Base-by-base conservation (phyloP, 2,888 invertebrate species). In the Apamea crenata region DNA sequence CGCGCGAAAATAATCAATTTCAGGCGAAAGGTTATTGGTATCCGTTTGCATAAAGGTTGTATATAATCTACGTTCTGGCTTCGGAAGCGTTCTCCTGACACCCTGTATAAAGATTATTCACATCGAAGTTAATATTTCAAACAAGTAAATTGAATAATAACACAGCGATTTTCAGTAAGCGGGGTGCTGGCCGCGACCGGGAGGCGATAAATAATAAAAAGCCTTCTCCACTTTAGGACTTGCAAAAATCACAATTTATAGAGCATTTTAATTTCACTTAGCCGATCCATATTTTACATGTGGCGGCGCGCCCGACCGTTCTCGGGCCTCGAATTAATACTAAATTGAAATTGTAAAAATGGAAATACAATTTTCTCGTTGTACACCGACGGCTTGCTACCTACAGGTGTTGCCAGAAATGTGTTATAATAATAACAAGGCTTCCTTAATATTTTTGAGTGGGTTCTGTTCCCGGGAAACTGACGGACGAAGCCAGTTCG, bases 171-270 rank as follows among this genome's bases (percentile, higher is more conserved):
- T 95, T 93, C 95, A 94, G 95, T 94, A 95, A 96, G 95, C 96
- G 94, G 92, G 82, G 92, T 94, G 94, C 93, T 94, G 95, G 94
- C 94, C 95, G 93, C 94, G 93, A 91, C 93, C 93, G 94, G 94
- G 92, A 90, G 91, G 94, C 95, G 94, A 96, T 97, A 96, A 97
- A 97, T 97, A 96, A 96, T 96, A 96, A 96, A 96, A 96, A 96
- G 96, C 96, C 96, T 96, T 96, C 96, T 96, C 96, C 96, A 96
- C 97, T 97, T 96, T 96, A 96, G 97, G 96, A 96, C 97, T 97
- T 96, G 96, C 96, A 96, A 97, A 97, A 97, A 96, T 97, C 96
- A 96, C 96, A 97, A 97, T 97, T 97, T 97, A 97, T 97, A 96
- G 97, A 96, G 95, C 96, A 95, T 96, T 97, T 97, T 97, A 97